Base-by-base conservation (phyloP, 2,797 vertebrate species). In the Lerista edwardsae region DNA sequence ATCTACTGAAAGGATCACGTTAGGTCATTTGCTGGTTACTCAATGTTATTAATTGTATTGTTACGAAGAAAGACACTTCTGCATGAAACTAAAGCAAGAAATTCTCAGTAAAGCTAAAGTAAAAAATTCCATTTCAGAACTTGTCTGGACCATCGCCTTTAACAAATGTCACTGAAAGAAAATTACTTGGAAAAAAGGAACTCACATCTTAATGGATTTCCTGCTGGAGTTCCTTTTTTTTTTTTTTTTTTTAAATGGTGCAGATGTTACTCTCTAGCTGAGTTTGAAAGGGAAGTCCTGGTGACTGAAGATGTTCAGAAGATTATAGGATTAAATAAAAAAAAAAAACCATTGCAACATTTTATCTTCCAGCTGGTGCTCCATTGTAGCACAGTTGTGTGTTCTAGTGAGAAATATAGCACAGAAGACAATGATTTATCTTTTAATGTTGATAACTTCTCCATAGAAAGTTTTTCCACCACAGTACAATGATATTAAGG, bases 301-400 rank as follows among this genome's bases (percentile, higher is more conserved):
- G 91, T 94, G 90, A 86, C 92, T 93, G 91, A 92, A 84, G 91
- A 90, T 90, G 89, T 88, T 91, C 88, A 93, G 93, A 91, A 93
- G 93, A 93, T 94, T 93, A 94, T 93, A 89, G 75, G 91, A 95
- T 94, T 93, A 93, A 93, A 82, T 31, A 85, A 87, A 92, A 93
- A 94, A 85, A 83, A 85, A 83, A 84, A 86, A 92, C 89, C 82
- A 82, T 74, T 90, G 90, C 88, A 92, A 89, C 83, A 91, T 90
- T 92, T 92, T 82, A 17, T 88, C 71, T 88, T 91, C 90, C 91
- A 94, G 90, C 90, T 94, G 90, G 87, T 91, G 86, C 84, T 91
- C 75, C 41, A 51, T 75, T 86, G 57, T 64, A 47, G 57, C 86
- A 85, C 92, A 88, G 81, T 93, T 93, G 86, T 78, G 79, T 67